Percentiles rank a stretch among this genome's conserved stretches.
Evolutionary conservation across 2,113 vertebrate species (phyloP).

Genomic region (Neofelis nebulosa): DNA sequence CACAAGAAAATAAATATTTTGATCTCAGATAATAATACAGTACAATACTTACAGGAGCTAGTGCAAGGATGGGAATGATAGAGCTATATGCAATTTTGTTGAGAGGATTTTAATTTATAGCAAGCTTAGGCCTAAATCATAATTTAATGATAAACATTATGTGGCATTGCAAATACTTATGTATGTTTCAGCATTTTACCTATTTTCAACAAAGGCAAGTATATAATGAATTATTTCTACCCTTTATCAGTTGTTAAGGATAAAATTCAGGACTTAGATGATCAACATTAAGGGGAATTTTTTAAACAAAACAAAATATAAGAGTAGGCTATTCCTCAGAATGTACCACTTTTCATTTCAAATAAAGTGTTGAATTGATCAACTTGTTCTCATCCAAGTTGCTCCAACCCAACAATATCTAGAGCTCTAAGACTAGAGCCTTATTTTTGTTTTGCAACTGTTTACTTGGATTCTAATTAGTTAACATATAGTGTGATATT

Average conservation of each 20-base stretch:
- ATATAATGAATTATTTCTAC: background rate
- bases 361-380: background rate
- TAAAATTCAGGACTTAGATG: background rate
- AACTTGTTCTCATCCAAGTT: background rate
- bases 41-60: background rate
- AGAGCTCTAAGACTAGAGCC: background rate
- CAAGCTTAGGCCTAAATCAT: background rate
- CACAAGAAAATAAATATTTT: constrained; percentile 19
- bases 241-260: background rate
- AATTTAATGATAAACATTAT: background rate
- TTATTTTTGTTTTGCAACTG: too few species aligned
- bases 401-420: background rate
- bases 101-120: background rate
- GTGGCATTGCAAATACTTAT: background rate
- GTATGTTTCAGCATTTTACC: background rate
- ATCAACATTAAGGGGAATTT: background rate
- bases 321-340: background rate
- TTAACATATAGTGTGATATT: too few species aligned
- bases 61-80: background rate
- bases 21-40: background rate
- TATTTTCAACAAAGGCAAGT: background rate
- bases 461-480: too few species aligned
- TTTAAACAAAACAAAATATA: background rate
- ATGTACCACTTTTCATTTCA: background rate
- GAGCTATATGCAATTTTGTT: background rate